Evolutionary conservation across 2,888 invertebrate genomes (phyloP), one percentile per base, ranked within the genome.

Genomic region (Polydrusus tereticollis): DNA sequence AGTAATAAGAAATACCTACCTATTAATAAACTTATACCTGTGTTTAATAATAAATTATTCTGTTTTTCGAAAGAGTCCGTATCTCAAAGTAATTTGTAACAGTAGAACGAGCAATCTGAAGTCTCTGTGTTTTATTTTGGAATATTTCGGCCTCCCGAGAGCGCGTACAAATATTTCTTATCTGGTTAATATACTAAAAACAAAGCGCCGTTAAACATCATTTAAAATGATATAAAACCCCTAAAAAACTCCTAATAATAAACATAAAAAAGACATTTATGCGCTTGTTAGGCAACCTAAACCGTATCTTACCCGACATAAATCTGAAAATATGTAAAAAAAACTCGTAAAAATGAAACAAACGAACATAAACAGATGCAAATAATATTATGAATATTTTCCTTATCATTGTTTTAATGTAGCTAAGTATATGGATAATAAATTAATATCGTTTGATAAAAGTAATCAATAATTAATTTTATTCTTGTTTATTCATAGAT

Each of bases 381-480:
- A 65, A 65, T 65, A 20, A 21, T 41, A 41, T 57, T 55, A 64
- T 55, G 38, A 36, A 55, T 50, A 41, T 10, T 41, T 45, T 47
- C 33, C 23, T 41, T 62, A 14, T 62, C 47, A 26, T 43, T 12
- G n/a, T 36, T 36, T 52, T 52, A 41, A 52, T 23, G 20, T 60
- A 50, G 60, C n/a, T n/a, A n/a, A n/a, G n/a, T n/a, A n/a, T n/a
- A n/a, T n/a, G n/a, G n/a, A n/a, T n/a, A n/a, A n/a, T n/a, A n/a
- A 68, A 68, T 68, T 59, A 59, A 55, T 52, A 60, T 60, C 52
- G 60, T 59, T 68, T 60, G 38, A 47, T 60, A 68, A n/a, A n/a
- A n/a, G n/a, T n/a, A n/a, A n/a, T n/a, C n/a, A n/a, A n/a, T n/a
- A n/a, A n/a, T n/a, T n/a, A n/a, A n/a, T n/a, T n/a, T n/a, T n/a